Conservation (phyloP, 2,113 vertebrate genomes). For the Taxidea taxus region DNA sequence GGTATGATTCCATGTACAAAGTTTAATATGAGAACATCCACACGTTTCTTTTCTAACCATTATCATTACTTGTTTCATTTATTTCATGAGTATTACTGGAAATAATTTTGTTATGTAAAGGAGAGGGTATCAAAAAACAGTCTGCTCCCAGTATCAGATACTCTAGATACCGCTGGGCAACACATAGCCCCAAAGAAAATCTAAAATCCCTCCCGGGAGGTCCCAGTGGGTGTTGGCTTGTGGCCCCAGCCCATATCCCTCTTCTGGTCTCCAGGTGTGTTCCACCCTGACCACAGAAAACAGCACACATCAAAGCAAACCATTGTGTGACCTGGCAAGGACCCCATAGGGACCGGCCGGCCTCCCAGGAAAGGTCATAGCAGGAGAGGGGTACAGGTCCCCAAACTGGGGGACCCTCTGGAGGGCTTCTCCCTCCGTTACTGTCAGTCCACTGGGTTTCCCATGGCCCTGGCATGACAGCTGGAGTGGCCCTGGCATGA, state of each 20-base stretch:
- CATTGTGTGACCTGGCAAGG: background rate
- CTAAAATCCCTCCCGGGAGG: background rate
- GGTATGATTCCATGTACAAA: background rate
- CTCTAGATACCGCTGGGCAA: background rate
- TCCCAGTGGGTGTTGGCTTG: fast-evolving
- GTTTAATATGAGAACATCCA: background rate
- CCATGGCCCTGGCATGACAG: background rate
- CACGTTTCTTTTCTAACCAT: background rate
- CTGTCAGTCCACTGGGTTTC: background rate
- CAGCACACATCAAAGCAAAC: background rate
- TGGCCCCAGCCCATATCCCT: background rate
- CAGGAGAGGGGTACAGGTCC: background rate
- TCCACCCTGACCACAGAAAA: background rate
- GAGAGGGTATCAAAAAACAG: background rate
- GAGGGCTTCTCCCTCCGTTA: background rate
- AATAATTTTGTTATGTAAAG: background rate
- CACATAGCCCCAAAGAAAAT: background rate
- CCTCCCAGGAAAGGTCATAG: background rate
- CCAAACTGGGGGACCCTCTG: background rate
- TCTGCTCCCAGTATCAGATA: background rate
- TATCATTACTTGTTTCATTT: background rate
- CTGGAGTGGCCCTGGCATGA: background rate
- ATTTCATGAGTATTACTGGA: background rate
- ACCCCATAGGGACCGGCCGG: too few species aligned
- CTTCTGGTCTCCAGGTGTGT: background rate